Percentiles rank a stretch among this genome's conserved stretches.
These are phyloP conservation scores for Chironomus riparius DNA, from an alignment of 2,888 invertebrate genomes.

Conservation along the genomic window DNA sequence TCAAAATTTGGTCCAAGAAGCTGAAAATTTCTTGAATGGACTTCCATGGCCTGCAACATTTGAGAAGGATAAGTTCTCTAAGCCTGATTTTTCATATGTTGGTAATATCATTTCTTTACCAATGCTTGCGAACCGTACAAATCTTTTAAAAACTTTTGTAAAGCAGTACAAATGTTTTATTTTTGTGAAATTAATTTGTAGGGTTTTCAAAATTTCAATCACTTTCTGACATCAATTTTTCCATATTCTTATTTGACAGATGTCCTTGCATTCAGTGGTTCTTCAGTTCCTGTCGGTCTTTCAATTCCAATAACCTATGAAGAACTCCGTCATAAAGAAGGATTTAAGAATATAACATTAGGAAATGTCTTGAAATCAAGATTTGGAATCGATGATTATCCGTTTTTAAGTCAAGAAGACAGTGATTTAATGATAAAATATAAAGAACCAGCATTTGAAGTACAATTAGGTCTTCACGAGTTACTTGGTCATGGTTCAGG, in stretches of 20 bases:
- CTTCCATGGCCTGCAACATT: slow-evolving; percentile 79
- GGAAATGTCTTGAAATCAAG: slow-evolving; percentile 88
- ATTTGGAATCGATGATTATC: slow-evolving; percentile 51
- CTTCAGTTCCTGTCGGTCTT: slow-evolving; percentile 91
- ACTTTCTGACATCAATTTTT: too few relatives aligned
- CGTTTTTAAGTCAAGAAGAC: slow-evolving; percentile 72
- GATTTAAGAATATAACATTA: slow-evolving; percentile 96
- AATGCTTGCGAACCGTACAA: too few relatives aligned
- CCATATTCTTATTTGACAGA: slow-evolving; percentile 44
- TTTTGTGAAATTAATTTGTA: too few relatives aligned
- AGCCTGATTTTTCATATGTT: slow-evolving; percentile 92
- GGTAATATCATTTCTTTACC: too few relatives aligned
- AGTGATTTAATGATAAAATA: slow-evolving; percentile 67
- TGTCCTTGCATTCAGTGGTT: slow-evolving; percentile 83
- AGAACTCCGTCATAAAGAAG: slow-evolving; percentile 89
- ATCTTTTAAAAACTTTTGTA: too few relatives aligned
- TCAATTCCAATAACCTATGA: slow-evolving; percentile 99
- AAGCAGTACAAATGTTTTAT: too few relatives aligned
- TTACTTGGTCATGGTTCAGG: slow-evolving; percentile 94
- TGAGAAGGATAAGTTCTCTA: slow-evolving; percentile 81
- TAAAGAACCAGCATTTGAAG: slow-evolving; percentile 77
- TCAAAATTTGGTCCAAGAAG: slow-evolving; percentile 65
- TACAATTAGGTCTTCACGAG: slow-evolving; percentile 89
- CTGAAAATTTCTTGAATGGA: slow-evolving; percentile 67
- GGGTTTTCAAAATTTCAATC: too few relatives aligned